phyloP scores from a whole-genome alignment of 2,888 invertebrate species.

The Pterostichus madidus region DNA sequence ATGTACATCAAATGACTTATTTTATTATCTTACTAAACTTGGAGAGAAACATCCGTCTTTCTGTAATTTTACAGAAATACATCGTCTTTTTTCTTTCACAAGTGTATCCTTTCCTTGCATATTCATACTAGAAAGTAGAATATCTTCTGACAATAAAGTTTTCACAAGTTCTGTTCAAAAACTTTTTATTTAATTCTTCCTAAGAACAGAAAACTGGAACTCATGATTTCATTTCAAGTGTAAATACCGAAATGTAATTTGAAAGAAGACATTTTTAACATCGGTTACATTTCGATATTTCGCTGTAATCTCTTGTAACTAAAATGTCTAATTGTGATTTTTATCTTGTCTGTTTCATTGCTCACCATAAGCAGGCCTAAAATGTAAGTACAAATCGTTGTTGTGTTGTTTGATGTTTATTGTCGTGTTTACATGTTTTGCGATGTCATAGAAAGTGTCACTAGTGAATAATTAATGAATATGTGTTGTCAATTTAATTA shows the following conservation, averaged over 20 bases:
- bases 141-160: constrained; percentile 24
- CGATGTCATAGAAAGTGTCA: constrained; percentile 21
- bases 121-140: constrained; percentile 31
- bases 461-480: constrained; percentile 35
- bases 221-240: constrained; percentile 37
- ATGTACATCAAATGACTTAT: too few species aligned
- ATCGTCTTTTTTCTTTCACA: constrained; percentile 23
- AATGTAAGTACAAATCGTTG: constrained; percentile 69
- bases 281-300: constrained; percentile 12
- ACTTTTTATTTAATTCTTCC: constrained; percentile 43
- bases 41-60: constrained; percentile 27
- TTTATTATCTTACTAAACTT: constrained; percentile 12
- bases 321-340: constrained; percentile 31
- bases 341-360: constrained; percentile 61
- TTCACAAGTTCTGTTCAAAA: background rate
- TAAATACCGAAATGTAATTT: constrained; percentile 43
- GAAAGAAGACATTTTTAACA: constrained; percentile 13
- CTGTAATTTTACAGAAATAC: constrained; percentile 30
- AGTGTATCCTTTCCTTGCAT: constrained; percentile 5
- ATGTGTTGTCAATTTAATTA: constrained; percentile 36
- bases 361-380: constrained; percentile 69
- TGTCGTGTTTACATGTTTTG: constrained; percentile 38
- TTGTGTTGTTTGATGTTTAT: constrained; percentile 24
- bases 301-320: constrained; percentile 8
- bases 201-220: constrained; percentile 19